Evolutionary conservation across 2,888 invertebrate species (phyloP).

Genomic region (Cynaeus angustus): DNA sequence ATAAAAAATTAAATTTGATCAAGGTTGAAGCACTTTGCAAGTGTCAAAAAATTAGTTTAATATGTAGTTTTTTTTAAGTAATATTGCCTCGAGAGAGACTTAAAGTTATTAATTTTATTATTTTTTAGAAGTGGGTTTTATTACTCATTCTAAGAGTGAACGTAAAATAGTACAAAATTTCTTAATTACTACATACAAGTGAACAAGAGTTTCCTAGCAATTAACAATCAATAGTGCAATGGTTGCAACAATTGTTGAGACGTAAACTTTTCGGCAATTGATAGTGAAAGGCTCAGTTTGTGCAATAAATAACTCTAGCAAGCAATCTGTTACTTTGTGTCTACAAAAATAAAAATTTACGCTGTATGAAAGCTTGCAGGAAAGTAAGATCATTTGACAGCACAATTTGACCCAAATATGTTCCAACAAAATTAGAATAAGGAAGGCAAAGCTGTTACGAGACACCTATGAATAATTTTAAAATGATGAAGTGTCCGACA

Average conservation of each 20-base stretch:
- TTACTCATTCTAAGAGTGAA: too few relatives aligned
- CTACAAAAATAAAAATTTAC: not conserved
- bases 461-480: not conserved
- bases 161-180: too few relatives aligned
- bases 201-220: not conserved
- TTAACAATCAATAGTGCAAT: not conserved
- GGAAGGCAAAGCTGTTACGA: conserved; percentile 11
- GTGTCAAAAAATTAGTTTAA: not conserved
- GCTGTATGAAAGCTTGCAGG: too few relatives aligned
- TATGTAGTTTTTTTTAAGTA: not conserved
- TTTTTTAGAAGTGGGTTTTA: too few relatives aligned
- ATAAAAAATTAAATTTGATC: conserved; percentile 4
- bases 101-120: too few relatives aligned
- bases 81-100: not conserved
- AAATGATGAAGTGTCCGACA: not conserved
- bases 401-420: not conserved
- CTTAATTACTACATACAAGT: too few relatives aligned
- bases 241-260: not conserved
- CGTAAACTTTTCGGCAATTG: not conserved
- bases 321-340: not conserved
- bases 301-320: conserved; percentile 7
- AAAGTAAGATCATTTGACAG: too few relatives aligned
- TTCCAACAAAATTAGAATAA: not conserved
- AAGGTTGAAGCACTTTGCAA: not conserved
- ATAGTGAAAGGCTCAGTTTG: conserved; percentile 3